A percentile compares a stretch with the other conserved stretches of the same genome.
Evolutionary conservation across 1,140 invertebrate genomes (phyloP).

Genomic region (Psix sp.): DNA sequence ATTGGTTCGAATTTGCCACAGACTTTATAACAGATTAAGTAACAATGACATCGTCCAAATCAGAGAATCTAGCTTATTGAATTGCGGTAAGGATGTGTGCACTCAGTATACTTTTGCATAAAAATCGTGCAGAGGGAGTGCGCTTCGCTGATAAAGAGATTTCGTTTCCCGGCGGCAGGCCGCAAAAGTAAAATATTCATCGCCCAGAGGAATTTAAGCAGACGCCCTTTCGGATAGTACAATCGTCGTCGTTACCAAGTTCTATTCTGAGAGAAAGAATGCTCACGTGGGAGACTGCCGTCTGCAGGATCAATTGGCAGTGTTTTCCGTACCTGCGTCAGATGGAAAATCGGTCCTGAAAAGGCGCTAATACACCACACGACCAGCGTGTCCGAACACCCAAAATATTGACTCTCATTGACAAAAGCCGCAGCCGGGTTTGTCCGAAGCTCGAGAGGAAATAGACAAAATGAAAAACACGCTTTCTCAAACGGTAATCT

Average conservation of each 20-base stretch:
- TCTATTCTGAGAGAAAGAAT: slow-evolving; percentile 36
- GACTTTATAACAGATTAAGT: slow-evolving; percentile 2
- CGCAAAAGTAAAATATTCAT: slow-evolving; percentile 60
- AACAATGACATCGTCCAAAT: slow-evolving; percentile 23
- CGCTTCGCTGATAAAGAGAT: slow-evolving; percentile 39
- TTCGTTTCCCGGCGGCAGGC: slow-evolving; percentile 5
- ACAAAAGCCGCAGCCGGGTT: slow-evolving; percentile 40
- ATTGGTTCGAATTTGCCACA: slow-evolving; percentile 10
- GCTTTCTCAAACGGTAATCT: slow-evolving; percentile 28
- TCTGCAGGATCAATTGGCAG: slow-evolving; percentile 55
- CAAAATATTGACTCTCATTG: slow-evolving; percentile 69
- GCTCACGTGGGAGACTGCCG: slow-evolving; percentile 46
- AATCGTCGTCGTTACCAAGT: slow-evolving; percentile 65
- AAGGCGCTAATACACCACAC: slow-evolving; percentile 53
- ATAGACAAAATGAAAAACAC: slow-evolving; percentile 16
- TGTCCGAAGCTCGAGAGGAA: slow-evolving; percentile 19
- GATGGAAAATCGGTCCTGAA: slow-evolving; percentile 34
- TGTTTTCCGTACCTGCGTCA: slow-evolving; percentile 45
- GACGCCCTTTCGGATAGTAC: slow-evolving; percentile 56
- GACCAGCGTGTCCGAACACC: slow-evolving; percentile 55
- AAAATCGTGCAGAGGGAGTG: slow-evolving; percentile 21
- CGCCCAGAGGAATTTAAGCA: slow-evolving; percentile 50
- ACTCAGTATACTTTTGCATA: slow-evolving; percentile 13
- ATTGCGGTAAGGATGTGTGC: slow-evolving; percentile 9
- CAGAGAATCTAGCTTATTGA: slow-evolving; percentile 27